Evolutionary conservation across 2,797 vertebrate genomes (phyloP).

Genomic region (Cygnus olor): DNA sequence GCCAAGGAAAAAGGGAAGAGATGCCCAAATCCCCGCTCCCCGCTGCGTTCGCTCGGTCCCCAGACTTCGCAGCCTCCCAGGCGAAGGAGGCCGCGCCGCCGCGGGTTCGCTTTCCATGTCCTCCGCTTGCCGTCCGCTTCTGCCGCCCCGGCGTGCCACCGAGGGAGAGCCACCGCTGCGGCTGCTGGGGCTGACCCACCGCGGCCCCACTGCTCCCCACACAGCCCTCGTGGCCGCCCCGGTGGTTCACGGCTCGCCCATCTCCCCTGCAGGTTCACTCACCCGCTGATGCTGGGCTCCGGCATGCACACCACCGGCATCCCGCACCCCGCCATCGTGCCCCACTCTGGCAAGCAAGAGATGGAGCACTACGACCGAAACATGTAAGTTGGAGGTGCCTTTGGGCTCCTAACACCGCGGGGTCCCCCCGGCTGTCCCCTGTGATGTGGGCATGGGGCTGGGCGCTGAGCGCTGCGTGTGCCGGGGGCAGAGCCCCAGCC

Average conservation of each 20-base stretch:
- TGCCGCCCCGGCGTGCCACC: not conserved
- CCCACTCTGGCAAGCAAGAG: conserved; percentile 93
- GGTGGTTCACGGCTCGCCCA: not conserved
- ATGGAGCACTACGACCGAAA: conserved; percentile 91
- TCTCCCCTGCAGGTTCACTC: conserved; percentile 88
- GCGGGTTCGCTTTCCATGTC: not conserved
- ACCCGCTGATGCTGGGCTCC: conserved; percentile 93
- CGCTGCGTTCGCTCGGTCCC: not conserved
- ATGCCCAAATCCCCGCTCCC: not conserved
- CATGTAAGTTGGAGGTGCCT: conserved; percentile 80
- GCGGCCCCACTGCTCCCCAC: not conserved
- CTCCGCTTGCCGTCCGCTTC: conserved; percentile 21
- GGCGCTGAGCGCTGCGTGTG: not conserved
- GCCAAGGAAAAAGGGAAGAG: not conserved
- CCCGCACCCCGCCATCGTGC: conserved; percentile 95
- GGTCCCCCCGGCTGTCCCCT: no score
- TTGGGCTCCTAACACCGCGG: not conserved
- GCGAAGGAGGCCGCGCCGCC: not conserved
- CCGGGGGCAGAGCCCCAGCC: fast-evolving
- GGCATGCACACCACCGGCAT: conserved; percentile 96
- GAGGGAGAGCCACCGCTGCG: fast-evolving
- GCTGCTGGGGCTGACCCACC: not conserved
- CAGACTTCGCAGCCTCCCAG: not conserved
- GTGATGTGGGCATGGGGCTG: fast-evolving
- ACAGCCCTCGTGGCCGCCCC: not conserved